Evolutionary conservation across 2,888 invertebrate genomes (phyloP), one percentile per base, ranked within the genome.

Genomic region (Drosophila siamana): DNA sequence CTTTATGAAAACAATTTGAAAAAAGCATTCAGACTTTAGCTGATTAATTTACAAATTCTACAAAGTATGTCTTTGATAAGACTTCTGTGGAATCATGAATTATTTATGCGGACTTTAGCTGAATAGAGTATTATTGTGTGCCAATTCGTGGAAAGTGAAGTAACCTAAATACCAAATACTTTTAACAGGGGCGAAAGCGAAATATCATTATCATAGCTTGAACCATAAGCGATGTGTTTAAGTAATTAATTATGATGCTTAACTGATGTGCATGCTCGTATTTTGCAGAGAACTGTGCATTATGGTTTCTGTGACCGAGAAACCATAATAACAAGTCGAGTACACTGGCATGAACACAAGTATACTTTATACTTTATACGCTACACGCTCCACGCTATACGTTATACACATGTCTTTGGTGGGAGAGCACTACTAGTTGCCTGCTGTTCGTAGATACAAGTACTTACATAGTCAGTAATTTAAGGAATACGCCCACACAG

Each of bases 401-500:
- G 30, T 11, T 30, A 30, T 30, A 9, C 44, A 36, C 7, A 15
- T 22, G 38, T n/a, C 8, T 59, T 26, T 47, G 13, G 5, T 22
- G n/a, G 22, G 46, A 26, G 36, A 41, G 30, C 41, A 54, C 54
- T 48, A 33, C 54, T 48, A 33, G 33, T 33, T 61, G 52, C 24
- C 19, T 52, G 40, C 41, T n/a, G n/a, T 28, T 41, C 52, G 28
- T 41, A 26, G 28, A 28, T 50, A 40, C 30, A 44, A 41, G 47
- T 72, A 65, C 61, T 54, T 61, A 61, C 51, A 47, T n/a, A 40
- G 60, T 40, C 67, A 16, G 74, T 77, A 64, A 78, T 63, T 78
- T 56, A 19, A 30, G 78, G 43, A 78, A 56, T 22, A 64, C 78
- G 75, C 69, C 63, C 64, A 46, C 33, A 61, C 40, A 56, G 40